A percentile compares a stretch with the other conserved stretches of the same genome.
Conservation (phyloP, 1,140 invertebrate genomes). For the Camponotus vicinus region DNA sequence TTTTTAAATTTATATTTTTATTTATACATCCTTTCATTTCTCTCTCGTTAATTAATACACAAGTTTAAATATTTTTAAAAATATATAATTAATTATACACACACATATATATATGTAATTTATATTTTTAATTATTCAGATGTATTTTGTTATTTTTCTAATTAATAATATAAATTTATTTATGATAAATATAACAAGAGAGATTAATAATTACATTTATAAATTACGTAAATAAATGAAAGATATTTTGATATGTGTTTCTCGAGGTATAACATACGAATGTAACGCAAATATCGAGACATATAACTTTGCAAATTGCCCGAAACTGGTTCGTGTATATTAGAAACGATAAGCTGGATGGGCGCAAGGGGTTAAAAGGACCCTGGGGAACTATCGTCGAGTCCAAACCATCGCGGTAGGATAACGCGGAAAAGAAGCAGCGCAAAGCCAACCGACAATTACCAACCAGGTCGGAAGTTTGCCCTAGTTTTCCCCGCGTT, state of each 20-base stretch:
- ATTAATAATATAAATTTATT: too few relatives aligned
- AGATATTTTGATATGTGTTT: not conserved
- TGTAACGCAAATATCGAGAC: not conserved
- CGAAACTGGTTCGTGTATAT: conserved; percentile 11
- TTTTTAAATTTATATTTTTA: not conserved
- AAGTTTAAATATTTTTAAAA: too few relatives aligned
- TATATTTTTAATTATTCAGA: too few relatives aligned
- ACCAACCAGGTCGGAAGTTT: conserved; percentile 57
- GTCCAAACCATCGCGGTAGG: conserved; percentile 2
- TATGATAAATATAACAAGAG: too few relatives aligned
- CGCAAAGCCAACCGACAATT: conserved; percentile 59
- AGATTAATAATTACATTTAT: conserved; percentile 5
- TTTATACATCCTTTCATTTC: not conserved
- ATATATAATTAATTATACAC: too few relatives aligned
- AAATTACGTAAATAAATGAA: not conserved
- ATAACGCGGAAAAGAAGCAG: conserved; percentile 42
- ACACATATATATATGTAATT: too few relatives aligned
- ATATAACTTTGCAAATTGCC: conserved; percentile 28
- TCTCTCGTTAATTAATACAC: too few relatives aligned
- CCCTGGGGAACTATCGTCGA: conserved; percentile 10
- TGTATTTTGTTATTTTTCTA: too few relatives aligned
- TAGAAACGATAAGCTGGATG: not conserved
- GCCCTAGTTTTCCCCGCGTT: conserved; percentile 59
- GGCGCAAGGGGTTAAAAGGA: not conserved
- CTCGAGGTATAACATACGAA: not conserved